Evolutionary conservation across 2,113 vertebrate species (phyloP).

Genomic region (Stomatorhinus ivindoensis): DNA sequence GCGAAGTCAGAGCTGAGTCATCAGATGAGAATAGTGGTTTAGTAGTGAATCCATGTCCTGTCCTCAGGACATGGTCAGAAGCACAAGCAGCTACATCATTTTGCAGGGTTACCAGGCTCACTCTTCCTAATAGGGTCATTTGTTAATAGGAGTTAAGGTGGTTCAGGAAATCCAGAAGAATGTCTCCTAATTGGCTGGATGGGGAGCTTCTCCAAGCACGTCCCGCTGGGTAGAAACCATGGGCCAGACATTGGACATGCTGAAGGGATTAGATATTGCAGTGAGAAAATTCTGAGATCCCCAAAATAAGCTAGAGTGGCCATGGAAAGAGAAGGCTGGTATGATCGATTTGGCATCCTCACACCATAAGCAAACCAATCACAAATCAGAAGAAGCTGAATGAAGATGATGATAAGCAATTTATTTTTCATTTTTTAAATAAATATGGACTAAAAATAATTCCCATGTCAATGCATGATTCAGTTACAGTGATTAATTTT

Average conservation of each 20-base stretch:
- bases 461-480: conserved; percentile 46
- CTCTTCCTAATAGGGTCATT: not conserved
- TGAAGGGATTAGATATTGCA: not conserved
- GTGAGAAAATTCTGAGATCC: not conserved
- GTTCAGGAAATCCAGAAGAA: not conserved
- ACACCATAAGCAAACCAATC: not conserved
- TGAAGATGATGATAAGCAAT: not conserved
- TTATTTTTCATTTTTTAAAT: not conserved
- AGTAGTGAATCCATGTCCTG: not conserved
- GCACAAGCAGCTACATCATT: not conserved
- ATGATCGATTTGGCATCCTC: not conserved
- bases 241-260: not conserved
- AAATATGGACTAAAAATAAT: conserved; percentile 28
- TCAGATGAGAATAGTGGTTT: not conserved
- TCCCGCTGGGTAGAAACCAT: not conserved
- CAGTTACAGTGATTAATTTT: conserved; percentile 45
- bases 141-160: not conserved
- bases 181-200: not conserved
- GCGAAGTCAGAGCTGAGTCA: not conserved
- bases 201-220: not conserved
- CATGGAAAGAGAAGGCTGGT: not conserved
- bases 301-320: not conserved
- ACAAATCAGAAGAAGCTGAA: not conserved
- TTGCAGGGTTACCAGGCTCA: not conserved
- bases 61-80: not conserved